A percentile compares a stretch with the other conserved stretches of the same genome.
phyloP scores from a whole-genome alignment of 2,888 invertebrate genomes.

The Sipha maydis region DNA sequence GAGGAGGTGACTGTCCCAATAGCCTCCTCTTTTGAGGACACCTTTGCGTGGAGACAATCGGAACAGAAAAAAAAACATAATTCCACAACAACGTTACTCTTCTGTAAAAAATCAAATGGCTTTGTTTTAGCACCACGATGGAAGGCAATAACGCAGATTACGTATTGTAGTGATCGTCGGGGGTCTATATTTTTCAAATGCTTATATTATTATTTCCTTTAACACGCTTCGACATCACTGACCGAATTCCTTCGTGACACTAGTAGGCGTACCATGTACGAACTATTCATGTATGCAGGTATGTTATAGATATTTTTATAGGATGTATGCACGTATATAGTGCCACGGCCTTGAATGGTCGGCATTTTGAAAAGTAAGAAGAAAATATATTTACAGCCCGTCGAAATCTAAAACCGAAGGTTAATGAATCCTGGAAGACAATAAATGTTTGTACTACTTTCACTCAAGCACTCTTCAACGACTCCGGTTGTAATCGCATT shows the following conservation, averaged over 20 bases:
- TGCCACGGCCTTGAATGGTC: slow-evolving; percentile 17
- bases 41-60: no score
- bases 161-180: no score
- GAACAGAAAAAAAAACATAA: no score
- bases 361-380: slow-evolving; percentile 50
- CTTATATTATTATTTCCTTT: neutral
- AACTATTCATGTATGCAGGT: neutral
- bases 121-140: no score
- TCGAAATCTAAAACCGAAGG: slow-evolving; percentile 47
- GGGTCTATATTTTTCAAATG: neutral
- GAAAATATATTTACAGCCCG: slow-evolving; percentile 17
- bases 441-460: slow-evolving; percentile 50
- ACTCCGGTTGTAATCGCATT: slow-evolving; percentile 43
- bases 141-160: no score
- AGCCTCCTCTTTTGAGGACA: no score
- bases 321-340: no score
- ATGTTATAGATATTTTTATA: neutral
- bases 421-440: slow-evolving; percentile 44
- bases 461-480: slow-evolving; percentile 47
- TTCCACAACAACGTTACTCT: no score
- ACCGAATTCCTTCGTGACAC: slow-evolving; percentile 17
- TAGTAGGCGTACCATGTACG: slow-evolving; percentile 2
- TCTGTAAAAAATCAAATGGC: no score
- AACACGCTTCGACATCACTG: slow-evolving; percentile 7
- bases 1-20: no score